Base-by-base conservation (phyloP, 2,888 invertebrate species). In the Drosophila anomalata region DNA sequence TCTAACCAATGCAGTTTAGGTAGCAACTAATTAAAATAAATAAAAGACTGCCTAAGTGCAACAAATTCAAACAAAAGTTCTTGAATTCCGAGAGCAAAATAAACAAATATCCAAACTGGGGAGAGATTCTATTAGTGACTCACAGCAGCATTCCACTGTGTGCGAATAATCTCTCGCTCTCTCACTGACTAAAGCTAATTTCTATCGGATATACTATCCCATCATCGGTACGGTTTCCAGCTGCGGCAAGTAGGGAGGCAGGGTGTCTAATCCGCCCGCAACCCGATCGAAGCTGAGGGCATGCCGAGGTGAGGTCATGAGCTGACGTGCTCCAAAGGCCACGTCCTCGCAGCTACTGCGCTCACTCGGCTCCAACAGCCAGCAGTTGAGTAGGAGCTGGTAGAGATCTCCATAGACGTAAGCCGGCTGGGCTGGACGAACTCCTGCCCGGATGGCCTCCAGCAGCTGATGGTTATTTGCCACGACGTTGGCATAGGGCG, bases 351-450 rank as follows among this genome's bases (percentile, higher is more conserved):
- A 96, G 9, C 93, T 92, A 0, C 96, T 96, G 76, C 97, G 93
- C 88, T 97, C 97, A 67, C 95, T 96, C 11, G 95, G 94, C 90
- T 97, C 96, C 14, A 95, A 92, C 89, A 96, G 96, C 97, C 97
- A 97, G 88, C 97, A 97, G 87, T 96, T 95, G 47, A 95, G 92
- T 92, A 97, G 94, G 61, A 97, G 91, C 90, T 97, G 97, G 91
- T 96, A 96, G 29, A 97, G 92, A 77, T 96, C 96, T 89, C 96
- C 96, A 22, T 94, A 95, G 26, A 96, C 94, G 88, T 96, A 96
- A 2, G 94, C 93, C 0, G 96, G 94, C 88, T 96, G 96, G 0
- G 94, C 94, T 0, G 96, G 94, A 47, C 96, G 93, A 86, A 95
- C 93, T 1, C 96, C 96, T 69, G 94, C 93, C 70, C 94, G 92